Percentiles rank a stretch among this genome's conserved stretches.
Conservation (phyloP, 1,140 invertebrate genomes). For the Matsumurasca onukii region DNA sequence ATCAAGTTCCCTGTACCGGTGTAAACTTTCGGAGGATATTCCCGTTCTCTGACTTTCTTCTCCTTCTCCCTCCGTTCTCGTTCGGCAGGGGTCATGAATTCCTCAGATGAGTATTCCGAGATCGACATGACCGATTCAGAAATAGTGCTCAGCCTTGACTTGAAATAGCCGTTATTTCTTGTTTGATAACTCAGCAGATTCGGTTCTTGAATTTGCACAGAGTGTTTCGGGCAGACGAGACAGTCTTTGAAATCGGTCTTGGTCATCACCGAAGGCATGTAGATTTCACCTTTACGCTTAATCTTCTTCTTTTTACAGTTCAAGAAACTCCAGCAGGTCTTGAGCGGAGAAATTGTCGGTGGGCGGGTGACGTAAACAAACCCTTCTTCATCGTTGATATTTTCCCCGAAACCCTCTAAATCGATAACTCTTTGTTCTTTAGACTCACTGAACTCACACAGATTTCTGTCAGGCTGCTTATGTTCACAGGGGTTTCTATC, state of each 20-base stretch:
- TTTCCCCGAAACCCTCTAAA: too few relatives aligned
- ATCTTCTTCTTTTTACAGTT: neutral
- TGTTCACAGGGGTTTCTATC: neutral
- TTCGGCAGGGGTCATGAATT: neutral
- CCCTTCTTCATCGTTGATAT: neutral
- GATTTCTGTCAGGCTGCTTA: neutral
- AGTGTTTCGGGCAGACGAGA: neutral
- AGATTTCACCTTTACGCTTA: neutral
- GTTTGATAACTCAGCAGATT: neutral
- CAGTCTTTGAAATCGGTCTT: neutral
- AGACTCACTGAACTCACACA: too few relatives aligned
- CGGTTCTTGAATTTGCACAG: neutral
- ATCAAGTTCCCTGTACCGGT: neutral
- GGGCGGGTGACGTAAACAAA: neutral
- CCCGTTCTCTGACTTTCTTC: neutral
- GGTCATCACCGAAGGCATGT: neutral
- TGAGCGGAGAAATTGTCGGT: neutral
- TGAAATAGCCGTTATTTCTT: neutral
- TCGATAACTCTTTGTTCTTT: too few relatives aligned
- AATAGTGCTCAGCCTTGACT: neutral
- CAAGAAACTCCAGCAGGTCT: neutral
- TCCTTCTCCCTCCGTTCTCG: neutral
- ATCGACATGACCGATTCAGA: neutral
- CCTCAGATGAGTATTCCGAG: neutral
- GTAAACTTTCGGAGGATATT: neutral